Base-by-base conservation (phyloP, 2,797 vertebrate genomes). In the Esox masquinongy region DNA sequence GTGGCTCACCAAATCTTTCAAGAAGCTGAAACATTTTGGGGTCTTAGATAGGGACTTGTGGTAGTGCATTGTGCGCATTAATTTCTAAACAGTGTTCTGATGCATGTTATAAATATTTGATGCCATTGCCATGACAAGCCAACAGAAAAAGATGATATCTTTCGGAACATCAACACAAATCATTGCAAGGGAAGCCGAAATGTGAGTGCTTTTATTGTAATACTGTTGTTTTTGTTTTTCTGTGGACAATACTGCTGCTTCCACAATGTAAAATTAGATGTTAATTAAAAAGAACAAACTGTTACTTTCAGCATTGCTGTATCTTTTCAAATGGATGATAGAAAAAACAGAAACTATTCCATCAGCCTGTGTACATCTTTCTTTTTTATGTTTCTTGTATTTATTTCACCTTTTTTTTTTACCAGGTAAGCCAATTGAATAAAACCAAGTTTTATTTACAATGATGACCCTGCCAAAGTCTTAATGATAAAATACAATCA, bases 41-140 rank as follows among this genome's bases (percentile, higher is more conserved):
- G 11, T 19, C n/a, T 11, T 4, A 64, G 22, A 11, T 16, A 34
- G 29, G 2, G 14, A 29, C 15, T 31, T 64, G 61, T 63, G 24
- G 63, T 16, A 66, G 63, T 5, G 24, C 5, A 5, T 31, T 31
- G 26, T 0, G 29, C 63, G 29, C 63, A 34, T 66, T 14, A 9
- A 69, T 70, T 70, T 49, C 47, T 17, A 66, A 66, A 68, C 67
- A 50, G 31, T 51, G 49, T 70, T 72, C 5, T 68, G 39, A 72
- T 1, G 0, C 64, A 76, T 14, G 53, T 74, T 47, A 17, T 47
- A 74, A 17, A 5, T 64, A 47, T 39, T 19, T 79, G 67, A 5
- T 59, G 68, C 56, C 2, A 59, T 43, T 24, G 56, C 15, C 12
- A 76, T 31, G 68, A 70, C 39, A 49, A 59, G 59, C 29, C 47